Conservation (phyloP, 2,888 invertebrate genomes). For the Chaitophorus viminalis region DNA sequence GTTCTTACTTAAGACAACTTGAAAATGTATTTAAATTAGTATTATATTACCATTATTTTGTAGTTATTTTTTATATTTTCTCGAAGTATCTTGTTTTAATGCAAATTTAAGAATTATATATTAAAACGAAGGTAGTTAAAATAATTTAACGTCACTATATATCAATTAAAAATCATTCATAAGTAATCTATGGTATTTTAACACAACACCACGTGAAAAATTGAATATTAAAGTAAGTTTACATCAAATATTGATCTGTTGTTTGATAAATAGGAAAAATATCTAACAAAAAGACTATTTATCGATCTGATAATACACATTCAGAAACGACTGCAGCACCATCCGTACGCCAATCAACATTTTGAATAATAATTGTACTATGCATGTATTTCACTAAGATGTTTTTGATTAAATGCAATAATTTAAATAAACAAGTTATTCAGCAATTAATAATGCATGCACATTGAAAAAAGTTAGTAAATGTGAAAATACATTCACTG, state of each 20-base stretch:
- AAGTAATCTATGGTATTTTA: not conserved
- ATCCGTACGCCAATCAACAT: not conserved
- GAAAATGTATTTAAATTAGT: no score
- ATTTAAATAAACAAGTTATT: not conserved
- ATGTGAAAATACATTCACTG: slow-evolving; percentile 16
- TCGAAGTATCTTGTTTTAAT: slow-evolving; percentile 28
- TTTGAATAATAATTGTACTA: not conserved
- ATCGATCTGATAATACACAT: not conserved
- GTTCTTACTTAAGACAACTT: no score
- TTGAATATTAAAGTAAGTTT: not conserved
- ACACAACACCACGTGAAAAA: slow-evolving; percentile 4
- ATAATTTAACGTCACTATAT: not conserved
- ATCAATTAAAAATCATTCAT: not conserved
- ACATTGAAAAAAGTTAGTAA: not conserved
- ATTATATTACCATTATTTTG: slow-evolving; percentile 38
- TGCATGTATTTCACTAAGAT: not conserved
- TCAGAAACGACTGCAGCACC: not conserved
- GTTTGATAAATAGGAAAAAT: not conserved
- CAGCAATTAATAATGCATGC: not conserved
- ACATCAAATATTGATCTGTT: not conserved
- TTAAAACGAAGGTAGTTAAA: not conserved
- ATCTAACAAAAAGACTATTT: not conserved
- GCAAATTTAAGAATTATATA: slow-evolving; percentile 2
- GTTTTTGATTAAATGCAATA: not conserved
- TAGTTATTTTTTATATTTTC: slow-evolving; percentile 11